Conservation (phyloP, 2,797 vertebrate species). For the Microcaecilia unicolor region DNA sequence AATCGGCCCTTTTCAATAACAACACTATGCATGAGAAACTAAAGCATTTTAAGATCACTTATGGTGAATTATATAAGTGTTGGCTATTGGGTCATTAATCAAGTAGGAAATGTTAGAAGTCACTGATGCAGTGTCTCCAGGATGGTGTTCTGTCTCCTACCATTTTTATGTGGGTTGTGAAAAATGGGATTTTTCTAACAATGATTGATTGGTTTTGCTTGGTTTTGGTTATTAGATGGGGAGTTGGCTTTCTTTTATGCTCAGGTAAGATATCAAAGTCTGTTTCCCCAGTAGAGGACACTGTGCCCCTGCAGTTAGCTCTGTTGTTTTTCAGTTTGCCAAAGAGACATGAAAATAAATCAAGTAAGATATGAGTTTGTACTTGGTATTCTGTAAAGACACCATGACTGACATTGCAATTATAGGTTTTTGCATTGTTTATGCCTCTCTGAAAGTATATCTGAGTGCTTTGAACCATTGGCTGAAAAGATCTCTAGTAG, state of each 20-base stretch:
- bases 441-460: constrained; percentile 41
- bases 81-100: constrained; percentile 35
- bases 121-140: constrained; percentile 20
- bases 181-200: constrained; percentile 11
- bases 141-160: constrained; percentile 11
- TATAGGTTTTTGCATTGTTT: constrained; percentile 61
- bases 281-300: constrained; percentile 43
- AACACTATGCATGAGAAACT: constrained; percentile 26
- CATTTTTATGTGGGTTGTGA: constrained; percentile 13
- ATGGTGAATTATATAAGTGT: constrained; percentile 36
- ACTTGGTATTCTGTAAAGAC: constrained; percentile 50
- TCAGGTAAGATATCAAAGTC: neutral
- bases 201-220: constrained; percentile 5
- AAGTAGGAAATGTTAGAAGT: constrained; percentile 15
- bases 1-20: constrained; percentile 27
- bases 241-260: neutral
- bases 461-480: constrained; percentile 29
- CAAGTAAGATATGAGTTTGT: constrained; percentile 28
- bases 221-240: neutral
- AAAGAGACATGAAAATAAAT: constrained; percentile 21
- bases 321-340: constrained; percentile 8
- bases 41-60: constrained; percentile 37
- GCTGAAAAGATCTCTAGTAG: constrained; percentile 29
- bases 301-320: constrained; percentile 28
- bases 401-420: constrained; percentile 62